Base-by-base conservation (phyloP, 2,888 invertebrate genomes). In the Sympetrum striolatum region DNA sequence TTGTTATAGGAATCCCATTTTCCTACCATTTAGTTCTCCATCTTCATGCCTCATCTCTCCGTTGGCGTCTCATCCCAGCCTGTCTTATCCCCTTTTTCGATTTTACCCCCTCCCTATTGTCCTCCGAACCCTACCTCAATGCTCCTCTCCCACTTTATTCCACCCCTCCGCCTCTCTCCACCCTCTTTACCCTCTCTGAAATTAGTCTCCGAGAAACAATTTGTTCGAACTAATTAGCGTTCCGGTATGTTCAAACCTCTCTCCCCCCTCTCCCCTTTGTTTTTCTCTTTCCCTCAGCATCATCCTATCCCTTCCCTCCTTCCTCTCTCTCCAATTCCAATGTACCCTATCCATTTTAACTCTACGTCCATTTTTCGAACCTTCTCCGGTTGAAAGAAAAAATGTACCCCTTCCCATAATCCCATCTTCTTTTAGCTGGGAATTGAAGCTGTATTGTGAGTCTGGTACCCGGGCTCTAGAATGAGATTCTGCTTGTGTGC, bases 191-290 rank as follows among this genome's bases (percentile, higher is more conserved):
- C 86, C 86, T 86, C 86, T 86, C 60, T 60, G 86, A 86, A 86
- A 86, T 86, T 86, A 86, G 86, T 86, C 86, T 86, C 86, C 37
- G 86, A 86, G 86, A 86, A 86, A 86, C 86, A 86, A 86, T 86
- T 86, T 86, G 86, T 86, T 86, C 86, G 86, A 86, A 86, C 86
- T 86, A 86, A 86, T 86, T 86, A 86, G 86, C 86, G 86, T 86
- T 60, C 86, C 86, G 86, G 86, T 86, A 86, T 86, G 86, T 86
- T 86, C 86, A 86, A 86, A 86, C 86, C 86, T 82, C 82, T 82
- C 82, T 53, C 48, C 58, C 37, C 60, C 73, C 86, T 86, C 39
- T 22, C n/a, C 22, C 39, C 80, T n/a, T n/a, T 37, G 35, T 22
- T 53, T 35, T 35, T 35, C 82, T 25, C 81, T 48, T 44, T 80